Evolutionary conservation across 2,888 invertebrate species (phyloP).

Genomic region (Pyrocoelia pectoralis): DNA sequence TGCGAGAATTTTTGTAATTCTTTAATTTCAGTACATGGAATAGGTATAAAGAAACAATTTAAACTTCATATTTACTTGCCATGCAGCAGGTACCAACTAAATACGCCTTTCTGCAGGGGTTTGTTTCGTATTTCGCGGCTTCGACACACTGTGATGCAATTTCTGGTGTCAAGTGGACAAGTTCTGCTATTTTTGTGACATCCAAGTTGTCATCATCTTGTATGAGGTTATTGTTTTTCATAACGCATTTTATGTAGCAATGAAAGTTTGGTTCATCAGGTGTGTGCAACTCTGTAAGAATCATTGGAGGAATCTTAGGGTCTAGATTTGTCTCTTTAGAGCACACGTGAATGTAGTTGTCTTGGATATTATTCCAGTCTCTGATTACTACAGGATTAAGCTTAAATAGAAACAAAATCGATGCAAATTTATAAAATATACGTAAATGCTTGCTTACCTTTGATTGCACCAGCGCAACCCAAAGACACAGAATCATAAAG

Average conservation of each 20-base stretch:
- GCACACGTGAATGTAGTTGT: background rate
- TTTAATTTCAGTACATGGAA: too few relatives aligned
- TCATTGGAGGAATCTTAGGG: background rate
- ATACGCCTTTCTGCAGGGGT: background rate
- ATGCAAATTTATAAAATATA: too few relatives aligned
- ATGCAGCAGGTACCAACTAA: background rate
- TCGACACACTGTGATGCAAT: background rate
- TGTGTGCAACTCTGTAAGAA: background rate
- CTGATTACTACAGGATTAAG: background rate
- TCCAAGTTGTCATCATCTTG: background rate
- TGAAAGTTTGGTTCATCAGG: background rate
- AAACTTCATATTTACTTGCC: background rate
- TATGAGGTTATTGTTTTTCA: background rate
- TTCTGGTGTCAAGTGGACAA: background rate
- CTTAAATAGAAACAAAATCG: too few relatives aligned
- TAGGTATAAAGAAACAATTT: too few relatives aligned
- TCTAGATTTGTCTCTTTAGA: background rate
- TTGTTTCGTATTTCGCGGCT: background rate
- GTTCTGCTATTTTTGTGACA: background rate
- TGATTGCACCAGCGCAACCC: too few relatives aligned
- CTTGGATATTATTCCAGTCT: background rate
- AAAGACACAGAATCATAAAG: too few relatives aligned
- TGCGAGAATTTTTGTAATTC: too few relatives aligned
- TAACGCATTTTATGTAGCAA: background rate
- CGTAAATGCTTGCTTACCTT: too few relatives aligned